A percentile compares a stretch with the other conserved stretches of the same genome.
Conservation (phyloP, 2,797 vertebrate genomes). For the Channa striata region DNA sequence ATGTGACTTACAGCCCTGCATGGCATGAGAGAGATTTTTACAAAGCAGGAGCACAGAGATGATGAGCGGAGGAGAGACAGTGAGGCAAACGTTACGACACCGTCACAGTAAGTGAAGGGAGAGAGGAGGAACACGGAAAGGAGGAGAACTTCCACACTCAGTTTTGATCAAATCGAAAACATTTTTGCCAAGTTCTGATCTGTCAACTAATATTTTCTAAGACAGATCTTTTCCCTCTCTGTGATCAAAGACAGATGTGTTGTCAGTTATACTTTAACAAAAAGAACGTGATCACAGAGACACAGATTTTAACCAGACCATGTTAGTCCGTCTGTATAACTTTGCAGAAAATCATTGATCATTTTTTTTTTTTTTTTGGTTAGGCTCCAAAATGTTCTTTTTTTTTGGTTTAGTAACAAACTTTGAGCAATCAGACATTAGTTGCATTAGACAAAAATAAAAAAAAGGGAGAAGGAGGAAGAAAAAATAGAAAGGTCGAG, state of each 20-base stretch:
- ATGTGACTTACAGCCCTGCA: conserved; percentile 67
- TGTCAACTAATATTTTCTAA: conserved; percentile 10
- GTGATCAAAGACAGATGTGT: conserved; percentile 17
- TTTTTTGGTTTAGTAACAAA: conserved; percentile 6
- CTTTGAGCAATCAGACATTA: neutral
- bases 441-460: conserved; percentile 9
- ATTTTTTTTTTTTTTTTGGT: neutral
- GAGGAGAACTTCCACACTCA: neutral
- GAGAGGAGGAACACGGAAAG: neutral
- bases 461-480: neutral
- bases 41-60: conserved; percentile 39
- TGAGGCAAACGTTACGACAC: conserved; percentile 12
- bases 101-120: neutral
- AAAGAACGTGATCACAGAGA: neutral
- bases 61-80: conserved; percentile 7
- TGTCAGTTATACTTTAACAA: conserved; percentile 2
- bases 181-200: conserved; percentile 6
- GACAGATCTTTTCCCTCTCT: neutral
- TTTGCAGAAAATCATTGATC: neutral
- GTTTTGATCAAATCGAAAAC: conserved; percentile 3
- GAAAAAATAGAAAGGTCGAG: neutral
- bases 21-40: conserved; percentile 64
- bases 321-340: neutral
- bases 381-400: neutral
- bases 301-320: neutral